Conservation (phyloP, 2,797 vertebrate genomes). For the Semotilus atromaculatus region DNA sequence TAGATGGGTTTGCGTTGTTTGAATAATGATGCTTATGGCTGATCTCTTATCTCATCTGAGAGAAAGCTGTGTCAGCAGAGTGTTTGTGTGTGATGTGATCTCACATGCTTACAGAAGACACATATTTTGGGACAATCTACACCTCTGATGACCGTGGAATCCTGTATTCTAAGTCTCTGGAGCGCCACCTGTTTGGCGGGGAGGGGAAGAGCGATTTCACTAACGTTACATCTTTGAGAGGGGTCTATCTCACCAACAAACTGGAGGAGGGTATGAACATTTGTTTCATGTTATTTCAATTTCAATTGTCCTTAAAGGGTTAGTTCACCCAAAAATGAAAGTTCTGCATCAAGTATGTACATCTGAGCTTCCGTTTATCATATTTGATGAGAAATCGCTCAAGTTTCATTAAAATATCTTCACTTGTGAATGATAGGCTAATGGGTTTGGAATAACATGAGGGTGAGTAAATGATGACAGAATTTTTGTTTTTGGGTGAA, state of each 20-base stretch:
- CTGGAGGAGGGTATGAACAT: slow-evolving; percentile 72
- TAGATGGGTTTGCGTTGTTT: slow-evolving; percentile 4
- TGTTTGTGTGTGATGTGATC: slow-evolving; percentile 27
- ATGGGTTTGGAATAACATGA: background rate
- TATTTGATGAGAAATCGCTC: background rate
- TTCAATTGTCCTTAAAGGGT: background rate
- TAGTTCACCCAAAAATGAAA: background rate
- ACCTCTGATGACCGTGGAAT: slow-evolving; percentile 83
- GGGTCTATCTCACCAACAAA: slow-evolving; percentile 83
- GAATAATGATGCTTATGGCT: slow-evolving; percentile 11
- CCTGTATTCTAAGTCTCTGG: slow-evolving; percentile 81
- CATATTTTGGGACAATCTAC: slow-evolving; percentile 83
- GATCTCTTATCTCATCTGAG: slow-evolving; percentile 32
- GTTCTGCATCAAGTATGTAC: background rate
- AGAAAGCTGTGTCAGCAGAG: slow-evolving; percentile 37
- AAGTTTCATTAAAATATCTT: background rate
- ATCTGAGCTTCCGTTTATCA: background rate
- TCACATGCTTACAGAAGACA: slow-evolving; percentile 66
- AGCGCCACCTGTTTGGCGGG: slow-evolving; percentile 81
- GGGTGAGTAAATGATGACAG: background rate
- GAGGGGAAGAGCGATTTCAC: slow-evolving; percentile 82
- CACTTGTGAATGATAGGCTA: no score
- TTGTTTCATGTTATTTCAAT: background rate
- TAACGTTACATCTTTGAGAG: slow-evolving; percentile 81
- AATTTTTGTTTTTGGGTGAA: background rate